A percentile compares a stretch with the other conserved stretches of the same genome.
Evolutionary conservation across 2,797 vertebrate species (phyloP).

Genomic region (Manis pentadactyla): DNA sequence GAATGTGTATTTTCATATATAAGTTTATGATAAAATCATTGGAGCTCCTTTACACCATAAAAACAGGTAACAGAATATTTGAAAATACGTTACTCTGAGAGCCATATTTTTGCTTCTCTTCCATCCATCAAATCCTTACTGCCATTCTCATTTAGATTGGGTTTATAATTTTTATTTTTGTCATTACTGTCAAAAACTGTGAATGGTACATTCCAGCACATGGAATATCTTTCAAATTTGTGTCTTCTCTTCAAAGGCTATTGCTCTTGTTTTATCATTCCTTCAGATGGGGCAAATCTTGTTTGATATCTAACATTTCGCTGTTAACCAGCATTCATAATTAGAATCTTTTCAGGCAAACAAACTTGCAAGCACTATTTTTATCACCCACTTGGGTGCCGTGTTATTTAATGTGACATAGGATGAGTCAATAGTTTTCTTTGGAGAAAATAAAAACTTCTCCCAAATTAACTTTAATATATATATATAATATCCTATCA

Average conservation of each 20-base stretch:
- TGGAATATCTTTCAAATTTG: background rate
- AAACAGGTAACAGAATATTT: background rate
- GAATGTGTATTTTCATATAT: background rate
- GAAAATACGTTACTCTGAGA: background rate
- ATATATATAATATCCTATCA: background rate
- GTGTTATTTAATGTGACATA: constrained; percentile 12
- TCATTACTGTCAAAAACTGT: background rate
- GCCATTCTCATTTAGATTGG: background rate
- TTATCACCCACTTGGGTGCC: background rate
- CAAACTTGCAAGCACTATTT: background rate
- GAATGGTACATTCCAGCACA: background rate
- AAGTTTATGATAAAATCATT: background rate
- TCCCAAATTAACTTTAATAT: constrained; percentile 18
- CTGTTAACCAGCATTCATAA: background rate
- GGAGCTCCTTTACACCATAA: background rate
- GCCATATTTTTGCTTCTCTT: background rate
- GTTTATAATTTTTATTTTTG: background rate
- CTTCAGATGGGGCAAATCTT: background rate
- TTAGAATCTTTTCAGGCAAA: constrained; percentile 22
- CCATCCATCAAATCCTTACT: background rate
- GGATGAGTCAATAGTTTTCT: constrained; percentile 7
- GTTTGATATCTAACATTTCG: background rate
- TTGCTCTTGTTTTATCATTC: background rate
- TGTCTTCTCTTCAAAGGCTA: background rate
- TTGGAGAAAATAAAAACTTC: constrained; percentile 47